Conservation (phyloP, 2,888 invertebrate species). For the Idaea dimidiata region DNA sequence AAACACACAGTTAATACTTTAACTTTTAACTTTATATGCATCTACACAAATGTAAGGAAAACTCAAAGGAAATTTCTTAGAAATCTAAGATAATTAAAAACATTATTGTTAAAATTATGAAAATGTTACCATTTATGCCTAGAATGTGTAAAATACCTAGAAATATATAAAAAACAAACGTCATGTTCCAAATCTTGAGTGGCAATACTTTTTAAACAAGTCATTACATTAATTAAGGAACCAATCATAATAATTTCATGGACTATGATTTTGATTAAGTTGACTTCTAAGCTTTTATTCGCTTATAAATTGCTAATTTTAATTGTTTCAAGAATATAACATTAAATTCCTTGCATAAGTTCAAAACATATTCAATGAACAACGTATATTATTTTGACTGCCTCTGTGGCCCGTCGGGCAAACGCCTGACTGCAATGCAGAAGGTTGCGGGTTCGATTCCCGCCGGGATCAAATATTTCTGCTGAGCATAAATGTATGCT, state of each 20-base stretch:
- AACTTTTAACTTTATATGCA: too few relatives aligned
- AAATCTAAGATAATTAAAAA: neutral
- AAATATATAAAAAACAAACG: slow-evolving; percentile 37
- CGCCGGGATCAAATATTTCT: too few relatives aligned
- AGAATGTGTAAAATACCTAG: slow-evolving; percentile 35
- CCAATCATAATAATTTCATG: slow-evolving; percentile 37
- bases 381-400: too few relatives aligned
- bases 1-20: too few relatives aligned
- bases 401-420: too few relatives aligned
- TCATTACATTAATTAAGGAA: slow-evolving; percentile 13
- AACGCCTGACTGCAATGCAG: too few relatives aligned
- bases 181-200: slow-evolving; percentile 39
- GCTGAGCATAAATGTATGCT: too few relatives aligned
- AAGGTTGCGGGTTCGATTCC: too few relatives aligned
- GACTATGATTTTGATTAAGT: slow-evolving; percentile 14
- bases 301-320: neutral
- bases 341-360: too few relatives aligned
- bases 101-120: neutral
- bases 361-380: too few relatives aligned
- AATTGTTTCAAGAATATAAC: neutral
- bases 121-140: slow-evolving; percentile 34
- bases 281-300: slow-evolving; percentile 9
- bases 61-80: neutral
- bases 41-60: too few relatives aligned
- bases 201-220: slow-evolving; percentile 23